Evolutionary conservation across 1,140 invertebrate species (phyloP).

Genomic region (Drosophila subobscura): DNA sequence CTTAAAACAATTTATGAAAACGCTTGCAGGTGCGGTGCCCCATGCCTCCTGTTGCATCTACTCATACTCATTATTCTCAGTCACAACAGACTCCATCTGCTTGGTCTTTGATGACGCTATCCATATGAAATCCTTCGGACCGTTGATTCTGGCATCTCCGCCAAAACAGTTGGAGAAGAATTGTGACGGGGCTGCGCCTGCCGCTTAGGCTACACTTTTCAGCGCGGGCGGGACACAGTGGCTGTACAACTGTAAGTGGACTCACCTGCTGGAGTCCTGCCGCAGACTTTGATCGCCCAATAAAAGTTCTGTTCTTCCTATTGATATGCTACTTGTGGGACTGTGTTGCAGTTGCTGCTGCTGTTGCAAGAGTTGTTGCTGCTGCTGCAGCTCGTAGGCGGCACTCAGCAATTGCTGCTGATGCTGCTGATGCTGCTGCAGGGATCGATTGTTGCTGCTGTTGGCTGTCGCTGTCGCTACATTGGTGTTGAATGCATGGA

Average conservation of each 20-base stretch:
- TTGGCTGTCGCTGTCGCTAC: slow-evolving; percentile 36
- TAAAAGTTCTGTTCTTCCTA: slow-evolving; percentile 83
- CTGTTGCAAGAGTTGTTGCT: slow-evolving; percentile 45
- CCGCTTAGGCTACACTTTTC: slow-evolving; percentile 41
- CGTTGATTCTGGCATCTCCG: too few relatives aligned
- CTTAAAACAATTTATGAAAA: too few relatives aligned
- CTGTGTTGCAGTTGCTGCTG: slow-evolving; percentile 61
- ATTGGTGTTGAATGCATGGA: slow-evolving; percentile 34
- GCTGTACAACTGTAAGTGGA: slow-evolving; percentile 19
- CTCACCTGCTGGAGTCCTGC: slow-evolving; percentile 73
- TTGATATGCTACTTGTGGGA: slow-evolving; percentile 84
- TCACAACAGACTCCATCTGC: not conserved
- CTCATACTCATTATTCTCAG: too few relatives aligned
- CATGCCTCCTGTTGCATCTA: too few relatives aligned
- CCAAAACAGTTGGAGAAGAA: slow-evolving; percentile 11
- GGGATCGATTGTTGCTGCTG: slow-evolving; percentile 26
- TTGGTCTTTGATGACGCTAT: too few relatives aligned
- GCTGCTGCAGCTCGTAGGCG: slow-evolving; percentile 48
- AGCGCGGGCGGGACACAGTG: slow-evolving; percentile 28
- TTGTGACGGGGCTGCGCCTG: slow-evolving; percentile 36
- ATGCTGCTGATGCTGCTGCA: slow-evolving; percentile 32
- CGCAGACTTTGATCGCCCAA: slow-evolving; percentile 79
- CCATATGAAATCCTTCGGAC: too few relatives aligned
- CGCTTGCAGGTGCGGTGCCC: too few relatives aligned
- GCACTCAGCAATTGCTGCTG: slow-evolving; percentile 55